Evolutionary conservation across 2,797 vertebrate species (phyloP).

Genomic region (Heteromormyrus szaboi): DNA sequence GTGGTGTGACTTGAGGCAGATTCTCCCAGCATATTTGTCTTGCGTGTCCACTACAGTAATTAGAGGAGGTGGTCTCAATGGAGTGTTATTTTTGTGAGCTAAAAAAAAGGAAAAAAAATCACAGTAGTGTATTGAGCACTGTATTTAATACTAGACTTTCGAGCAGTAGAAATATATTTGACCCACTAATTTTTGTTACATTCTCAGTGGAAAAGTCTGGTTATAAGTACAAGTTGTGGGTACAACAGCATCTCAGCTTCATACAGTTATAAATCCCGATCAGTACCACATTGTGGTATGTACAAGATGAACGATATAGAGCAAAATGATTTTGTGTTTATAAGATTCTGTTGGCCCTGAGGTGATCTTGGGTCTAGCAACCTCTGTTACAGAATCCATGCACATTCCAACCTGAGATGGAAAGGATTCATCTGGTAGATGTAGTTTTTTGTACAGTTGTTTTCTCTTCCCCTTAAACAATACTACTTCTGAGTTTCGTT

Average conservation of each 20-base stretch:
- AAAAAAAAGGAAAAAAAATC: background rate
- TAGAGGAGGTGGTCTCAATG: background rate
- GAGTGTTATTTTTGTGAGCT: background rate
- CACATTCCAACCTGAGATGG: background rate
- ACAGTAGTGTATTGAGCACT: background rate
- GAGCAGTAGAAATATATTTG: background rate
- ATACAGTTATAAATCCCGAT: background rate
- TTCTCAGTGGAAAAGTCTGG: background rate
- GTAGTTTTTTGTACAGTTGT: background rate
- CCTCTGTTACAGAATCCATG: background rate
- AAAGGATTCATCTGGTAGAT: background rate
- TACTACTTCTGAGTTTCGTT: background rate
- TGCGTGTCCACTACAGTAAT: background rate
- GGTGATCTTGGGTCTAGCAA: background rate
- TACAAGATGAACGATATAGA: background rate
- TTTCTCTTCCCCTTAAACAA: background rate
- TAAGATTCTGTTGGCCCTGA: background rate
- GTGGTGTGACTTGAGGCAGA: background rate
- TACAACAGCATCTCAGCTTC: background rate
- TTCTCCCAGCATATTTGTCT: background rate
- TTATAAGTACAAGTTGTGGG: background rate
- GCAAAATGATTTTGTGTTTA: background rate
- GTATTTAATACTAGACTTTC: background rate
- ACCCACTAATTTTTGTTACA: background rate
- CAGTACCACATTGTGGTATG: background rate